Conservation (phyloP, 2,888 invertebrate genomes). For the Serrognathus titanus region DNA sequence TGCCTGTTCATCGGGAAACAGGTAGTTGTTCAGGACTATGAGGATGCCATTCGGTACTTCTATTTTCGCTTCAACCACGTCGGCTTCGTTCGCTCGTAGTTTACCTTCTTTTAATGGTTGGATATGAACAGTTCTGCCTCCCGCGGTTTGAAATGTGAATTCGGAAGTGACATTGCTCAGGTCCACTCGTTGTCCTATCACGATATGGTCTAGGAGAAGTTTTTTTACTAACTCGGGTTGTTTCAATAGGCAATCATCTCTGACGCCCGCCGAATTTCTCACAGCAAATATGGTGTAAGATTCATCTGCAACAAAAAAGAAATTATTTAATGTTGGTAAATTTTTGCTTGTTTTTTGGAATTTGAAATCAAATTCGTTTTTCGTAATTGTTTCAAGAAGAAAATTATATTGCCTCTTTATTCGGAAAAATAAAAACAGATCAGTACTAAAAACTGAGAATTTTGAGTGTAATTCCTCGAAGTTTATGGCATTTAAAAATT, state of each 20-base stretch:
- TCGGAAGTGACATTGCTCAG: conserved; percentile 51
- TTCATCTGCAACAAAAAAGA: conserved; percentile 51
- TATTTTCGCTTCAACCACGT: conserved; percentile 43
- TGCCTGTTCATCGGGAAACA: conserved; percentile 45
- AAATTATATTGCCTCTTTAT: not conserved
- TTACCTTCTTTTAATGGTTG: conserved; percentile 35
- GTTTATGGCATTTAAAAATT: no score
- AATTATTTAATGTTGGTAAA: no score
- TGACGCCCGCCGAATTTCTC: conserved; percentile 46
- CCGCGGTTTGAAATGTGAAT: conserved; percentile 50
- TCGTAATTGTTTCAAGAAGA: no score
- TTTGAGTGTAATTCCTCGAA: no score
- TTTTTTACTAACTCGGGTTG: conserved; percentile 55
- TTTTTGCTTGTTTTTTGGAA: no score
- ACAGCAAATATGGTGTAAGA: conserved; percentile 61
- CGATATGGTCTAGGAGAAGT: conserved; percentile 58
- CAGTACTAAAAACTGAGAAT: no score
- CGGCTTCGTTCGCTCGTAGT: conserved; percentile 48
- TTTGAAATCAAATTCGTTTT: no score
- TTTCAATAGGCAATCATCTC: conserved; percentile 46
- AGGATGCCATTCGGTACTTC: conserved; percentile 49
- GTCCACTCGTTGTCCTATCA: conserved; percentile 56
- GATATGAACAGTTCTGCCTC: conserved; percentile 47
- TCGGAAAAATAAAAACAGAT: not conserved
- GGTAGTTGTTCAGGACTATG: conserved; percentile 49